Conservation (phyloP, 2,888 invertebrate species). For the Eubasilissa splendida region DNA sequence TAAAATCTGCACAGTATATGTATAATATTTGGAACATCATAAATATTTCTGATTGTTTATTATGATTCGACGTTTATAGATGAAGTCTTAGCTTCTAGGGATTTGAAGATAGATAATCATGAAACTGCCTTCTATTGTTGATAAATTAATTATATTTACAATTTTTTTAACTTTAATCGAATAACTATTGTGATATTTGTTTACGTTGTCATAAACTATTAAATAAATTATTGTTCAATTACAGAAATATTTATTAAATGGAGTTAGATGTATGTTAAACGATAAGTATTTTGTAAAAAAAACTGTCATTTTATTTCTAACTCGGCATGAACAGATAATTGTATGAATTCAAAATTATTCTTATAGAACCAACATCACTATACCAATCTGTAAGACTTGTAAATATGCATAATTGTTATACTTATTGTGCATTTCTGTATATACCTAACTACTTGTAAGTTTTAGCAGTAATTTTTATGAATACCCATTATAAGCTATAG, state of each 20-base stretch:
- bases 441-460: background rate
- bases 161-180: constrained; percentile 50
- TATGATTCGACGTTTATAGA: too few relatives aligned
- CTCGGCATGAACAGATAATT: background rate
- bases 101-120: constrained; percentile 48
- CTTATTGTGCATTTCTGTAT: constrained; percentile 1
- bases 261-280: constrained; percentile 20
- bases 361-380: background rate
- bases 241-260: constrained; percentile 44
- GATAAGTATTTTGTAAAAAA: constrained; percentile 25
- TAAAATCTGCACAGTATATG: too few relatives aligned
- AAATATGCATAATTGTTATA: background rate
- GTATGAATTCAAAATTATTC: background rate
- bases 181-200: constrained; percentile 54
- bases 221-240: constrained; percentile 56
- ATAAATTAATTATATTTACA: constrained; percentile 52
- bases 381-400: constrained; percentile 1
- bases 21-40: too few relatives aligned
- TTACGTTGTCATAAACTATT: constrained; percentile 52
- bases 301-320: constrained; percentile 3
- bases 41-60: too few relatives aligned
- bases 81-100: constrained; percentile 27
- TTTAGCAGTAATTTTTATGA: background rate
- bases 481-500: background rate
- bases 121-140: constrained; percentile 55